Evolutionary conservation across 2,113 vertebrate genomes (phyloP).

Genomic region (Salvelinus namaycush): DNA sequence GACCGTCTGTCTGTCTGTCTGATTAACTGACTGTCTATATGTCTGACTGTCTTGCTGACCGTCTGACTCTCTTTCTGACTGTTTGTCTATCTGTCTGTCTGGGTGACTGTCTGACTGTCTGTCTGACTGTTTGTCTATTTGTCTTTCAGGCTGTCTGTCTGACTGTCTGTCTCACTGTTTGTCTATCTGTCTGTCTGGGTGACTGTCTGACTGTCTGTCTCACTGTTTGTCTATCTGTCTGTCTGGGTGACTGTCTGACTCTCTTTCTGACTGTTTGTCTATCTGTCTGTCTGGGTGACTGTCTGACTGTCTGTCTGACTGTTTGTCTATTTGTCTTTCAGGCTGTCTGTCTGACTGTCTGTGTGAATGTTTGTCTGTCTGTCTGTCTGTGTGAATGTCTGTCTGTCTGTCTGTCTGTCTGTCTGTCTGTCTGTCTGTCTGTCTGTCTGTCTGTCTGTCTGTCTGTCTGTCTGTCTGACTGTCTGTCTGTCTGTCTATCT

Average conservation of each 20-base stretch:
- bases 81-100: neutral
- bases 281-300: neutral
- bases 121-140: neutral
- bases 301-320: neutral
- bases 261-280: no score
- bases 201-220: neutral
- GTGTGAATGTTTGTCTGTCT: fast-evolving
- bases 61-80: neutral
- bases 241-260: neutral
- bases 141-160: neutral
- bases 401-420: neutral
- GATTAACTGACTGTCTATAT: neutral
- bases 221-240: neutral
- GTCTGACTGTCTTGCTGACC: neutral
- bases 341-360: neutral
- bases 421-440: neutral
- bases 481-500: neutral
- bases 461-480: neutral
- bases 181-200: no score
- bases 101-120: neutral
- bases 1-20: no score
- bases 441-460: neutral
- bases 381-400: no score
- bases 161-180: fast-evolving
- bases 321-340: neutral